Percentiles rank a stretch among this genome's conserved stretches.
phyloP scores from a whole-genome alignment of 1,140 invertebrate species.

The Arctopsyche grandis region DNA sequence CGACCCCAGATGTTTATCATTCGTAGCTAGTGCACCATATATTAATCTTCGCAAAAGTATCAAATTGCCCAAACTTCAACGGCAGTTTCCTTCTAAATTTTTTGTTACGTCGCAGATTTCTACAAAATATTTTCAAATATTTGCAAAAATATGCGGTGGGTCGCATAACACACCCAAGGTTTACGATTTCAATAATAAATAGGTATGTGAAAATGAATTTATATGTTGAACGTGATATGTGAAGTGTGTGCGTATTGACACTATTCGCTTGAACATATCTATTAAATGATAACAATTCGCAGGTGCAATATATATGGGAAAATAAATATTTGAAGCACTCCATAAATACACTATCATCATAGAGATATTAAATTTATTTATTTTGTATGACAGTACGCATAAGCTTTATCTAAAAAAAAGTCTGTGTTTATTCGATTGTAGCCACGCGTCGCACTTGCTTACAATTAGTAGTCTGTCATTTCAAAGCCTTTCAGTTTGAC shows the following conservation, averaged over 20 bases:
- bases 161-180: neutral
- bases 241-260: neutral
- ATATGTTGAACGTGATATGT: neutral
- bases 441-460: too few species aligned
- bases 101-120: neutral
- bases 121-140: conserved; percentile 31
- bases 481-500: too few species aligned
- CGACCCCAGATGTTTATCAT: conserved; percentile 12
- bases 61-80: conserved; percentile 7
- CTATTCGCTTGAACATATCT: neutral
- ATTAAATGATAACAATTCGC: neutral
- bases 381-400: too few species aligned
- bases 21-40: conserved; percentile 10
- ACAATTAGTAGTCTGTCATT: too few species aligned
- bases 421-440: too few species aligned
- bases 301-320: conserved; percentile 5
- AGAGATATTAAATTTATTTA: too few species aligned
- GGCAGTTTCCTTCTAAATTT: conserved; percentile 18
- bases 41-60: conserved; percentile 12
- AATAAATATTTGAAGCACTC: conserved; percentile 11
- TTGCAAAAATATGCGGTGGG: conserved; percentile 5
- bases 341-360: neutral
- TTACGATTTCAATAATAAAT: neutral
- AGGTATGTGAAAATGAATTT: too few species aligned
- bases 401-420: too few species aligned